Conservation (phyloP, 2,797 vertebrate species). For the Gymnoscopelus braueri region DNA sequence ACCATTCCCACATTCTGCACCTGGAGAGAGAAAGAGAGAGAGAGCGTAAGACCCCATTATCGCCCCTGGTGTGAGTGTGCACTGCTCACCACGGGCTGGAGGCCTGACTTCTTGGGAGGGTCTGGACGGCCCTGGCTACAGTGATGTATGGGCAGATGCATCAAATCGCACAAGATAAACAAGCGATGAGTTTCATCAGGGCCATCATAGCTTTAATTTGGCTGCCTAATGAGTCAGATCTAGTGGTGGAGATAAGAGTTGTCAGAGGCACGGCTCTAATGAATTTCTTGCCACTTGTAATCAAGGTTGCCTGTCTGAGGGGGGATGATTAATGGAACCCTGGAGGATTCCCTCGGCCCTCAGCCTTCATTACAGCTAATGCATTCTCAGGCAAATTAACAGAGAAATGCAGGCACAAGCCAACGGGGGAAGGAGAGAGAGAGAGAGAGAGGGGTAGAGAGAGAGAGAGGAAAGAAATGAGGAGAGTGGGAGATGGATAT, state of each 20-base stretch:
- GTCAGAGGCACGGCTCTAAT: slow-evolving; percentile 95
- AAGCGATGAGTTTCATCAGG: slow-evolving; percentile 97
- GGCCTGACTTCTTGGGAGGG: slow-evolving; percentile 79
- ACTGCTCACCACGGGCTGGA: slow-evolving; percentile 61
- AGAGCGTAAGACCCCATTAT: slow-evolving; percentile 52
- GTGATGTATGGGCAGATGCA: slow-evolving; percentile 92
- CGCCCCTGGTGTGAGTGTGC: slow-evolving; percentile 52
- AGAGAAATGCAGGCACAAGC: slow-evolving; percentile 79
- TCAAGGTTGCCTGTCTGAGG: slow-evolving; percentile 97
- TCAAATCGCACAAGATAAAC: slow-evolving; percentile 98
- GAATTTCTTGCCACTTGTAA: slow-evolving; percentile 99
- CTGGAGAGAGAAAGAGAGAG: slow-evolving; percentile 21
- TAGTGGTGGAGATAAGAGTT: slow-evolving; percentile 96
- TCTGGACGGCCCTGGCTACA: slow-evolving; percentile 72
- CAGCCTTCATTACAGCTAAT: slow-evolving; percentile 92
- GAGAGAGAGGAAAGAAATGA: background rate
- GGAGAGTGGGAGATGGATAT: slow-evolving; percentile 49
- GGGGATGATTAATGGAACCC: slow-evolving; percentile 95
- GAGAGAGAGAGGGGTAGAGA: slow-evolving; percentile 28
- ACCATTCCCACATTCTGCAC: slow-evolving; percentile 53
- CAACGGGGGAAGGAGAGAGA: slow-evolving; percentile 58
- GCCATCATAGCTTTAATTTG: slow-evolving; percentile 97
- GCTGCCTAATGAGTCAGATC: slow-evolving; percentile 97
- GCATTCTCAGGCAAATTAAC: slow-evolving; percentile 92
- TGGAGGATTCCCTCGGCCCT: slow-evolving; percentile 95